Percentiles rank a stretch among this genome's conserved stretches.
These are phyloP conservation scores for Drosophila auraria DNA, from an alignment of 1,140 invertebrate species.

Conservation along the genomic window DNA sequence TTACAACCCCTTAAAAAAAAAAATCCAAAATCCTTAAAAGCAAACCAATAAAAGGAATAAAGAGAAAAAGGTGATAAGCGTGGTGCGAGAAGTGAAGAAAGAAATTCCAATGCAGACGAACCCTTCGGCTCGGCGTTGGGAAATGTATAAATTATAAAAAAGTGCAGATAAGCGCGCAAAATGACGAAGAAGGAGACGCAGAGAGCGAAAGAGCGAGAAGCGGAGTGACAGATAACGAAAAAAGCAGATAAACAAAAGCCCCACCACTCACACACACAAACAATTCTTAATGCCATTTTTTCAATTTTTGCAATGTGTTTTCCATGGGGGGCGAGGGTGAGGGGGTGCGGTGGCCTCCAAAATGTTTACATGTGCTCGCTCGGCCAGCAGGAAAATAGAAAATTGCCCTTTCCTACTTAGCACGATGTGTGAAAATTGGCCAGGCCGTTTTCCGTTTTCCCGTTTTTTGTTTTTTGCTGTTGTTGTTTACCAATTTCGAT, in stretches of 20 bases:
- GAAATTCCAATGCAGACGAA: conserved; percentile 71
- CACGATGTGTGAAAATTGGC: conserved; percentile 72
- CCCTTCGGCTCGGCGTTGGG: conserved; percentile 49
- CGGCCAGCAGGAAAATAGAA: conserved; percentile 64
- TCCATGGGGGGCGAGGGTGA: not conserved
- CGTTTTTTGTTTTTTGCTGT: conserved; percentile 29
- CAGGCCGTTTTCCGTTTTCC: conserved; percentile 45
- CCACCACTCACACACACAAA: conserved; percentile 32
- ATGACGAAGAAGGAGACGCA: conserved; percentile 33
- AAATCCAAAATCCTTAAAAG: not conserved
- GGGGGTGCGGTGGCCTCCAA: conserved; percentile 24
- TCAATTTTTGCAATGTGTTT: conserved; percentile 55
- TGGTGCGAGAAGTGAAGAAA: conserved; percentile 35
- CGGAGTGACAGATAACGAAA: conserved; percentile 62
- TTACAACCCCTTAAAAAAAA: conserved; percentile 2
- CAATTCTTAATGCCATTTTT: conserved; percentile 60
- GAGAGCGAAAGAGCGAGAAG: conserved; percentile 35
- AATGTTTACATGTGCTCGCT: conserved; percentile 73
- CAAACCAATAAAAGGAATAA: not conserved
- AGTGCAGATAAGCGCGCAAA: conserved; percentile 78
- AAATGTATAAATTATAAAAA: conserved; percentile 56
- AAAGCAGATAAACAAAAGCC: conserved; percentile 72
- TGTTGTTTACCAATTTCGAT: conserved; percentile 76
- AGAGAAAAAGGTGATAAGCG: conserved; percentile 44
- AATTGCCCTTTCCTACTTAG: conserved; percentile 69